Base-by-base conservation (phyloP, 1,140 invertebrate species). In the Dreissena polymorpha region DNA sequence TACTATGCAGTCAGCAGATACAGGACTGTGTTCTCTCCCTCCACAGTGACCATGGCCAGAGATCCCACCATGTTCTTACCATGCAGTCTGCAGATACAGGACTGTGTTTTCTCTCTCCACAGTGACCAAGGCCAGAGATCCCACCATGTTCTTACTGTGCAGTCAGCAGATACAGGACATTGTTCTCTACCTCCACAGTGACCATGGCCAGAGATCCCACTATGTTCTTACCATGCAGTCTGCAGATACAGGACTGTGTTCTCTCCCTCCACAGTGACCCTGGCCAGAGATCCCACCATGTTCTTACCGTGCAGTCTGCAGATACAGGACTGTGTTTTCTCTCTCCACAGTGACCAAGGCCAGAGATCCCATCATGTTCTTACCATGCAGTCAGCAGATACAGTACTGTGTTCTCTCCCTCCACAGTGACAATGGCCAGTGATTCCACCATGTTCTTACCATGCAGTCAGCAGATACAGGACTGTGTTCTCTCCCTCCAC, bases 81-180 rank as follows among this genome's bases (percentile, higher is more conserved):
- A 95, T 6, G 97, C 97, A 0, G 96, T 97, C 94, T 99, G 98
- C 13, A 98, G 93, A 53, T 97, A 93, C 86, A 99, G 93, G 23
- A 99, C 97, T 0, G 97, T 98, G 91, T 99, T 98, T 93, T 98
- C 97, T 13, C 97, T 97, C 93, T 99, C 97, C 90, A 98, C 98
- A 2, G 97, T 99, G 91, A 96, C 97, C 68, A 96, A 95, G 25
- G 97, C 97, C 0, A 96, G 97, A 5, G 95, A 95, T 84, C 96
- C 93, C 14, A 96, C 95, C 92, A 97, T 98, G 25, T 96, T 96
- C 68, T 95, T 89, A 96, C 94, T 96, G 95, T 6, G 97, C 97
- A 0, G 96, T 97, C 94, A 98, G 98, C 13, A 98, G 93, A 53
- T 97, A 93, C 86, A 99, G 93, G 23, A 99, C 97, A 0, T 97